Percentiles rank a stretch among this genome's conserved stretches.
Evolutionary conservation across 37 sponge, comb jelly and placozoan species (phyloP).

Genomic region (Oopsacas minuta): DNA sequence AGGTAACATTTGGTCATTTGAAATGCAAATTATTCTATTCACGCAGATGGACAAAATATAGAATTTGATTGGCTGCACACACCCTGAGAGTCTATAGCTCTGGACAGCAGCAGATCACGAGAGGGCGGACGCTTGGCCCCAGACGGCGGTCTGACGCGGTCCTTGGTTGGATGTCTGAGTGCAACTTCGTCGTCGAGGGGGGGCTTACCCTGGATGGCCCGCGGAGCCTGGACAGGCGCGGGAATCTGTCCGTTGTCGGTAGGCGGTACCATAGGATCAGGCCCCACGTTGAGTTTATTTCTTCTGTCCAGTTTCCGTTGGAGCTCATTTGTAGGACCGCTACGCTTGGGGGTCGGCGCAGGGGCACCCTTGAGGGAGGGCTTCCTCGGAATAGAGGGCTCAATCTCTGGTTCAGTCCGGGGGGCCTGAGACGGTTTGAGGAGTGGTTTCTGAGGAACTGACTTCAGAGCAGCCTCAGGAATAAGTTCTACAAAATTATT

Average conservation of each 20-base stretch:
- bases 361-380: not conserved
- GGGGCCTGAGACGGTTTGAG: not conserved
- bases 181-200: not conserved
- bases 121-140: too few species aligned
- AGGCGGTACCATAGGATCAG: not conserved
- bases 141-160: too few species aligned
- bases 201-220: not conserved
- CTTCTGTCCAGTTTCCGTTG: not conserved
- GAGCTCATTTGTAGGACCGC: constrained; percentile 2
- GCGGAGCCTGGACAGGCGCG: not conserved
- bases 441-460: not conserved
- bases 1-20: too few species aligned
- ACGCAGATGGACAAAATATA: too few species aligned
- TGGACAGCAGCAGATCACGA: too few species aligned
- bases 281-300: not conserved
- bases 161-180: not conserved
- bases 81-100: too few species aligned
- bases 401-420: not conserved
- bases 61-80: too few species aligned
- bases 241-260: not conserved
- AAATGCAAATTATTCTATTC: too few species aligned
- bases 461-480: not conserved
- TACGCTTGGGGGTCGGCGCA: not conserved
- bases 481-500: not conserved
- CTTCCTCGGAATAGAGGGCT: not conserved